Percentiles rank a stretch among this genome's conserved stretches.
Conservation (phyloP, 2,888 invertebrate genomes). For the Xestia c-nigrum region DNA sequence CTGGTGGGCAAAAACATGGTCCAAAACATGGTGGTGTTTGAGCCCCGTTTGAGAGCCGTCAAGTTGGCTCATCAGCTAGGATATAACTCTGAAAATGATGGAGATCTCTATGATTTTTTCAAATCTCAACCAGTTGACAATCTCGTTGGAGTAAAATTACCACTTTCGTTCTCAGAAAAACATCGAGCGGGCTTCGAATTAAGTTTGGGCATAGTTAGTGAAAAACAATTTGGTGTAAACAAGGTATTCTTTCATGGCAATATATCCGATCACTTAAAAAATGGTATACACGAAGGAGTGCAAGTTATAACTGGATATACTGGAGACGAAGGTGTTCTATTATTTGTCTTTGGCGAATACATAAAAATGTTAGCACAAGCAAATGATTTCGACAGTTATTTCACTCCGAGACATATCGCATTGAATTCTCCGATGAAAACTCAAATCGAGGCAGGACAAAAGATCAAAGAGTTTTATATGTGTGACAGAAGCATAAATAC, state of each 20-base stretch:
- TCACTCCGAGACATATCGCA: conserved; percentile 63
- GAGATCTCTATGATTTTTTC: conserved; percentile 69
- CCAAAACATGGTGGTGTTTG: too few relatives aligned
- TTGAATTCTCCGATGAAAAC: conserved; percentile 55
- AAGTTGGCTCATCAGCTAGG: conserved; percentile 72
- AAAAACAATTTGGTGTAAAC: conserved; percentile 70
- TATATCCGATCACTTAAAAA: conserved; percentile 75
- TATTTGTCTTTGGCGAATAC: conserved; percentile 41
- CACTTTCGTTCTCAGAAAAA: conserved; percentile 65
- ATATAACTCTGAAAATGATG: conserved; percentile 66
- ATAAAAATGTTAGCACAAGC: conserved; percentile 58
- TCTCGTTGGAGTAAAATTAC: conserved; percentile 54
- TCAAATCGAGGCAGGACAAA: conserved; percentile 69
- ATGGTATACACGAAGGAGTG: conserved; percentile 83
- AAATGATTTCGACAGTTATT: conserved; percentile 63
- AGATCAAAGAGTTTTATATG: conserved; percentile 68
- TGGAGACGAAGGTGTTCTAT: conserved; percentile 91
- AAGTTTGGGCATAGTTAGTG: conserved; percentile 64
- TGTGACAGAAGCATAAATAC: conserved; percentile 54
- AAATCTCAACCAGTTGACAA: conserved; percentile 64
- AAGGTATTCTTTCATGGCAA: conserved; percentile 70
- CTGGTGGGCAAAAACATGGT: conserved; percentile 91
- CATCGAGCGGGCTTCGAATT: conserved; percentile 44
- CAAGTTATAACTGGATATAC: conserved; percentile 93
- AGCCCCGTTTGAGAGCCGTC: conserved; percentile 85